Base-by-base conservation (phyloP, 53 echinoderm and acorn worm genomes). In the Zoroaster sp. region DNA sequence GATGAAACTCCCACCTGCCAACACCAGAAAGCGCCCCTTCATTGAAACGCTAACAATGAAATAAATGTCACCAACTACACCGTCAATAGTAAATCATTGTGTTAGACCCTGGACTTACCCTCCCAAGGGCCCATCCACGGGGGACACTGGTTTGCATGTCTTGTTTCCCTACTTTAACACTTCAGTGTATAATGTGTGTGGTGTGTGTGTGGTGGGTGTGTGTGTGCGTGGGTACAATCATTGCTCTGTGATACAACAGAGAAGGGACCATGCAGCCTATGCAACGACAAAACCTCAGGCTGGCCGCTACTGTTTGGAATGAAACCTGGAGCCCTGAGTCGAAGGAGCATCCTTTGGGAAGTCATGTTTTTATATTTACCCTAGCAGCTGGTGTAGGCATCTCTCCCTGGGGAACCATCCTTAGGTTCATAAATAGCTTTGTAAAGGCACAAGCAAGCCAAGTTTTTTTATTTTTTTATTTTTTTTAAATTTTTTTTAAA, bases 1-100 rank as follows among this genome's bases (percentile, higher is more conserved):
- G 85, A 70, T 85, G 70, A 85, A 70, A 69, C 85, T 33, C 85
- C 69, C 85, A 85, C 85, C 85, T 85, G 85, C 85, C 85, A 47
- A 40, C 34, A 14, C 40, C 70, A 69, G 44, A 85, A 85, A 85
- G 71, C 47, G 49, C 36, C 9, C 44, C 71, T 17, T 35, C 33
- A 36, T 70, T 44, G 63, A 31, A 79, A 85, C 5, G 25, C 71
- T 17, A 85, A 85, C 85, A 85, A 85, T 85, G 85, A 46, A 85
- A n/a, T 85, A 43, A 85, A 85, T 70, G 85, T 85, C 85, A 85
- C 71, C 85, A 71, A 85, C 85, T 85, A 71, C 71, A 47, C 71
- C 35, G 36, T 70, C 35, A 69, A 69, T 85, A 71, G 85, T 85
- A 44, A 85, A 85, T 70, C 85, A 70, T 71, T 71, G 45, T 83